Conservation (phyloP, 2,888 invertebrate species). For the Acleris cristana region DNA sequence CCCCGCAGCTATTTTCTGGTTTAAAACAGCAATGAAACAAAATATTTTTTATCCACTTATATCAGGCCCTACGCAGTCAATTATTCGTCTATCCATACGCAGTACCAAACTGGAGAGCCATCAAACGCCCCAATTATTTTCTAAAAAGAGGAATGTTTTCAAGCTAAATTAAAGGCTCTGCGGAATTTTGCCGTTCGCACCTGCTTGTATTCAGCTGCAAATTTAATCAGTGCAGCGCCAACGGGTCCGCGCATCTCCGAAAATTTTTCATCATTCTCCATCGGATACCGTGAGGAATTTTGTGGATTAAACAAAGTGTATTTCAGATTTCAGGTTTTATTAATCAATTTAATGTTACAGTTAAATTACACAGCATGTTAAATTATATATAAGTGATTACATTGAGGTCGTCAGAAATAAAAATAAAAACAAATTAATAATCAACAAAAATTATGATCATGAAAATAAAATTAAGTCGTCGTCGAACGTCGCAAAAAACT, state of each 20-base stretch:
- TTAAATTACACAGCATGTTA: too few relatives aligned
- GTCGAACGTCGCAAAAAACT: too few relatives aligned
- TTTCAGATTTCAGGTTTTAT: too few relatives aligned
- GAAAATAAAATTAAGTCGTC: too few relatives aligned
- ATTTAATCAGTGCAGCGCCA: constrained; percentile 39
- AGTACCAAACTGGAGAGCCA: constrained; percentile 6
- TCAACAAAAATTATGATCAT: too few relatives aligned
- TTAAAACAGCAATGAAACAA: too few relatives aligned
- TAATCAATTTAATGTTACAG: too few relatives aligned
- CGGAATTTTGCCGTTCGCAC: constrained; percentile 11
- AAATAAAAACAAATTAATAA: too few relatives aligned
- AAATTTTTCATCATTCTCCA: constrained; percentile 20
- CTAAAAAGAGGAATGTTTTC: constrained; percentile 22
- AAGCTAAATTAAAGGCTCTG: constrained; percentile 23
- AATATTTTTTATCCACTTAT: too few relatives aligned
- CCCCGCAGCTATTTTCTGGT: too few relatives aligned
- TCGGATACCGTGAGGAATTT: background rate
- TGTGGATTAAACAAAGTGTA: constrained; percentile 4
- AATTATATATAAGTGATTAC: too few relatives aligned
- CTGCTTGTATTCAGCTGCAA: constrained; percentile 39
- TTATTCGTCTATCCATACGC: constrained; percentile 5
- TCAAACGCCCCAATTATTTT: constrained; percentile 28
- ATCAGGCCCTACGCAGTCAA: background rate
- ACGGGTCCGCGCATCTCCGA: constrained; percentile 18
- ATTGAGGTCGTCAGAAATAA: too few relatives aligned